These are phyloP conservation scores for Phoeniculus purpureus DNA, from an alignment of 2,797 vertebrate species.

Conservation along the genomic window DNA sequence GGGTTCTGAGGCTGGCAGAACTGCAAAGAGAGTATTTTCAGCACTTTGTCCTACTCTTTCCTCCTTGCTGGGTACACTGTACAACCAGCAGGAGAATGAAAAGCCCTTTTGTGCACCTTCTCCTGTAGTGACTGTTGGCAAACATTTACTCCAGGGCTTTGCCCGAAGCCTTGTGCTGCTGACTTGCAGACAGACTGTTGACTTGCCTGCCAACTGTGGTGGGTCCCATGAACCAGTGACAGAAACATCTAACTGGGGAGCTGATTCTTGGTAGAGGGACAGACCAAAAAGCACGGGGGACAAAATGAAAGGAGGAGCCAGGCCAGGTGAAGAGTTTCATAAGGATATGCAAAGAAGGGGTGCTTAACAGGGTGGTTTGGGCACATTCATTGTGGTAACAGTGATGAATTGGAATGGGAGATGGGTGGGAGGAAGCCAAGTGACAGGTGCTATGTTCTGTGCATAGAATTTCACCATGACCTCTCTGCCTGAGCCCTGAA, in stretches of 20 bases:
- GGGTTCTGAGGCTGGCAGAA: not conserved
- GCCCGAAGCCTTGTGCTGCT: not conserved
- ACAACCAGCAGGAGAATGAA: not conserved
- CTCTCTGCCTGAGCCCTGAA: not conserved
- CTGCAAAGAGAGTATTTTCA: not conserved
- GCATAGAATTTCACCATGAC: not conserved
- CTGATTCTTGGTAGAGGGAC: not conserved
- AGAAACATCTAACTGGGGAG: not conserved
- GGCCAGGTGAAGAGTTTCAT: not conserved
- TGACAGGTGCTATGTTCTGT: not conserved
- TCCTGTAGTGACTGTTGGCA: not conserved
- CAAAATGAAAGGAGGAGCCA: not conserved
- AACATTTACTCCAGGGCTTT: not conserved
- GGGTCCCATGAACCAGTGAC: not conserved
- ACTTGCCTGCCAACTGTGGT: not conserved
- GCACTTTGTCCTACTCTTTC: not conserved
- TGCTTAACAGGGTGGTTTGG: rapidly evolving
- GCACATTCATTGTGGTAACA: rapidly evolving
- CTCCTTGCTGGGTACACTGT: not conserved
- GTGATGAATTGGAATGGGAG: not conserved
- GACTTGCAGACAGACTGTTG: not conserved
- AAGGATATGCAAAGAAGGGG: not conserved
- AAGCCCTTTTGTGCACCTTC: not conserved
- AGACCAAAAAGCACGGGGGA: not conserved
- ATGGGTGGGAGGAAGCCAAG: not conserved